Percentiles rank a stretch among this genome's conserved stretches.
Conservation (phyloP, 2,113 vertebrate species). For the Podarcis cretensis region DNA sequence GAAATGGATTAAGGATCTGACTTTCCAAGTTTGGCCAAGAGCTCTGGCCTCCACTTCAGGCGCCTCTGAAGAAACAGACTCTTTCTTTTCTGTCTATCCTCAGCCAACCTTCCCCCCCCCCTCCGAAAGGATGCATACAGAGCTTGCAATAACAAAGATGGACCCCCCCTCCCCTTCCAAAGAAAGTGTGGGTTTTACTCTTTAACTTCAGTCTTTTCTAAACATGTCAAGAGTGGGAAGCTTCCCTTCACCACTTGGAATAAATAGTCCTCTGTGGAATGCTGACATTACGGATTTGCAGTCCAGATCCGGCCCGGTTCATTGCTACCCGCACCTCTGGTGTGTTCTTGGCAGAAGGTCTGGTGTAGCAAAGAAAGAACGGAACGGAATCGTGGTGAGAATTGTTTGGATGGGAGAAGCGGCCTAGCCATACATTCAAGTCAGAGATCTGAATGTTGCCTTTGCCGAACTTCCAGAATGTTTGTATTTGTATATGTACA, state of each 20-base stretch:
- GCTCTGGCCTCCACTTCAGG: constrained; percentile 35
- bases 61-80: neutral
- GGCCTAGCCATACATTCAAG: rapidly evolving
- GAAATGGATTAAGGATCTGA: constrained; percentile 32
- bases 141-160: constrained; percentile 34
- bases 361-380: neutral
- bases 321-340: neutral
- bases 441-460: neutral
- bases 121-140: constrained; percentile 45
- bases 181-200: constrained; percentile 38
- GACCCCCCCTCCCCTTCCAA: constrained; percentile 28
- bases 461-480: neutral
- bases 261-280: constrained; percentile 19
- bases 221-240: neutral
- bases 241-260: neutral
- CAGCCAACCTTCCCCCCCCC: neutral
- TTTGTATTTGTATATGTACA: too few relatives aligned
- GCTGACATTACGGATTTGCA: neutral
- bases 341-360: neutral
- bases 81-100: too few relatives aligned
- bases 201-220: constrained; percentile 43
- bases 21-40: constrained; percentile 39
- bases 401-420: neutral
- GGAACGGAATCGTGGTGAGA: neutral
- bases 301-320: neutral